These are phyloP conservation scores for Charaxes varanes DNA, from an alignment of 1,140 invertebrate genomes.

Conservation along the genomic window DNA sequence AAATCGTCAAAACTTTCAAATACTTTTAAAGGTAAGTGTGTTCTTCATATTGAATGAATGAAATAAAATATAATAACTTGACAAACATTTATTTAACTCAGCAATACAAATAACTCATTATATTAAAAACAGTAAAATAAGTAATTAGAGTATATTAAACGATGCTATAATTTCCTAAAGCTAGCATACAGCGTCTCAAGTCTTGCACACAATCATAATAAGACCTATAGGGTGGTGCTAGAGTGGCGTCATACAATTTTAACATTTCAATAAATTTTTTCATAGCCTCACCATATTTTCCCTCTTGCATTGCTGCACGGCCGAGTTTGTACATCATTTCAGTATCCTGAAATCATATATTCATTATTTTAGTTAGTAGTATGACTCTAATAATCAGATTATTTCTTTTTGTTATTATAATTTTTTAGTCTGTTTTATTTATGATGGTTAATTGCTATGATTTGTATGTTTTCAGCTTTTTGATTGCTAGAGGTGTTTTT, in stretches of 20 bases:
- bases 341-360: constrained; percentile 76
- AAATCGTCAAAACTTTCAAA: too few relatives aligned
- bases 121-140: too few relatives aligned
- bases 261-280: constrained; percentile 81
- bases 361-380: background rate
- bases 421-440: too few relatives aligned
- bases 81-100: too few relatives aligned
- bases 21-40: too few relatives aligned
- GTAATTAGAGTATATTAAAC: constrained; percentile 32
- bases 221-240: constrained; percentile 86
- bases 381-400: too few relatives aligned
- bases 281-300: constrained; percentile 78
- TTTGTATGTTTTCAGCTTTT: too few relatives aligned
- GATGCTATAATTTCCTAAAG: constrained; percentile 78
- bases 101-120: too few relatives aligned
- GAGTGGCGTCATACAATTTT: constrained; percentile 80
- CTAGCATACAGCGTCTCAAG: constrained; percentile 82
- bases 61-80: too few relatives aligned
- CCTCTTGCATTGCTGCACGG: constrained; percentile 77
- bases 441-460: too few relatives aligned
- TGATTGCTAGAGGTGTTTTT: too few relatives aligned
- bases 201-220: constrained; percentile 89
- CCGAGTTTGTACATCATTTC: constrained; percentile 81
- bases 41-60: too few relatives aligned
- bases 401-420: constrained; percentile 1